Evolutionary conservation across 2,888 invertebrate species (phyloP).

Genomic region (Drosophila parthenogenetica): DNA sequence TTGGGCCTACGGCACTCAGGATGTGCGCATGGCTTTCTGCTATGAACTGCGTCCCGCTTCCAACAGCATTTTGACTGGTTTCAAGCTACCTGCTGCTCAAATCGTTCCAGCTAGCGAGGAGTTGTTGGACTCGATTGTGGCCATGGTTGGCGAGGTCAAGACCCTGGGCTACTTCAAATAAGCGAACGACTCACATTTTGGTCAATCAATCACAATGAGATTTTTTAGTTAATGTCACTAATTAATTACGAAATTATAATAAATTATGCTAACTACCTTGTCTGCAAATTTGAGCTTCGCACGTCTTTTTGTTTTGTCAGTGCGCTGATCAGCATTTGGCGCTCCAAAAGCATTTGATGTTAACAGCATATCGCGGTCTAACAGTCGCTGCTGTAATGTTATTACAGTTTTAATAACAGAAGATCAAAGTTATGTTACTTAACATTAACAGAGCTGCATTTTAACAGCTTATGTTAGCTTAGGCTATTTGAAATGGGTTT

Average conservation of each 20-base stretch:
- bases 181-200: neutral
- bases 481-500: no score
- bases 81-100: conserved; percentile 88
- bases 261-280: no score
- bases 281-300: no score
- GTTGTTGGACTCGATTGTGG: conserved; percentile 86
- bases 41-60: conserved; percentile 87
- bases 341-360: no score
- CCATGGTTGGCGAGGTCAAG: conserved; percentile 85
- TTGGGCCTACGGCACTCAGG: conserved; percentile 90
- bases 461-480: conserved; percentile 1
- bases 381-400: neutral
- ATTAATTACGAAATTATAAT: neutral
- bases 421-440: neutral
- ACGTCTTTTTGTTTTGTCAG: no score
- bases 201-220: neutral
- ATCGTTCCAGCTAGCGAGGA: conserved; percentile 89
- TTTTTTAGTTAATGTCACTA: neutral
- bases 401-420: conserved; percentile 5
- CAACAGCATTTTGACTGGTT: conserved; percentile 87
- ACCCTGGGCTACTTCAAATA: conserved; percentile 43
- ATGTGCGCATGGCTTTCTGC: conserved; percentile 74
- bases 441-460: neutral
- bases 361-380: no score
- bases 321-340: no score